These are phyloP conservation scores for Drosophila rufa DNA, from an alignment of 1,140 invertebrate species.

Conservation along the genomic window DNA sequence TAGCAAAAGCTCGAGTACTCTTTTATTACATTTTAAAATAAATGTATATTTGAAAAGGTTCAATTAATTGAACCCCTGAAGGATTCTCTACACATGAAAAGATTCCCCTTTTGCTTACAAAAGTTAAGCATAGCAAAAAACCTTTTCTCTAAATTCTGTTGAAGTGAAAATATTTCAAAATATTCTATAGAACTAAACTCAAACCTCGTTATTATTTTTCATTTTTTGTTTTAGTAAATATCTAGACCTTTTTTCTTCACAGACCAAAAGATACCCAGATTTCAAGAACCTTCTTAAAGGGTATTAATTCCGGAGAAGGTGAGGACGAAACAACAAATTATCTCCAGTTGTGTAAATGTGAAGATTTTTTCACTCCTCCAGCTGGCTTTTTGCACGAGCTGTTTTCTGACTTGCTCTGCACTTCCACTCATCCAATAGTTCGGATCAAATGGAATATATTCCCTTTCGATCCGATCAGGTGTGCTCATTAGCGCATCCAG, in stretches of 20 bases:
- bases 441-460: constrained; percentile 60
- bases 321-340: constrained; percentile 6
- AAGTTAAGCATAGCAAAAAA: no score
- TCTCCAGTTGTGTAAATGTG: constrained; percentile 66
- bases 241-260: background rate
- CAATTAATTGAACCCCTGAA: no score
- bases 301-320: background rate
- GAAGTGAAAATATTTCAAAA: no score
- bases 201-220: no score
- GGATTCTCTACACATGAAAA: no score
- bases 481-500: constrained; percentile 55
- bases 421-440: constrained; percentile 28
- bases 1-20: background rate
- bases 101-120: no score
- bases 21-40: no score
- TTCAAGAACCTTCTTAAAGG: background rate
- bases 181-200: no score
- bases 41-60: no score
- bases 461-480: constrained; percentile 39
- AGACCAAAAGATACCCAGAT: background rate
- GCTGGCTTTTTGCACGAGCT: constrained; percentile 8
- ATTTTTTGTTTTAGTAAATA: background rate
- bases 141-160: no score
- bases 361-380: constrained; percentile 41
- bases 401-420: background rate